Evolutionary conservation across 2,113 vertebrate species (phyloP).

Genomic region (Dolichallabes microphthalmus): DNA sequence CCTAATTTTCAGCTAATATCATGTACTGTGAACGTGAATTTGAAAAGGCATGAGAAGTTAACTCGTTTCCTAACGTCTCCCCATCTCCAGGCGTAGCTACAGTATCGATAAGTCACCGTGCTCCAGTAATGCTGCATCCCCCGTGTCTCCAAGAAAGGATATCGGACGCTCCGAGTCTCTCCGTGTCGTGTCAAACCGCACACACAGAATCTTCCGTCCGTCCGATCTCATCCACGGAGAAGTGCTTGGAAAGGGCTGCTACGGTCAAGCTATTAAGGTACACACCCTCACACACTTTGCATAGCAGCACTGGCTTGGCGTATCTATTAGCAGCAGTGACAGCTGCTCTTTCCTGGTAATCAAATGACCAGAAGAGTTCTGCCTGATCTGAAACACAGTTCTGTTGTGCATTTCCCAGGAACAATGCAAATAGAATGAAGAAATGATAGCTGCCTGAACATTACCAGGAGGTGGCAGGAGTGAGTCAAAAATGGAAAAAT

Average conservation of each 20-base stretch:
- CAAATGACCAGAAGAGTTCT: background rate
- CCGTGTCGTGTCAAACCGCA: conserved; percentile 77
- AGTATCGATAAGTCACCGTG: conserved; percentile 92
- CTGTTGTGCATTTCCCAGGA: background rate
- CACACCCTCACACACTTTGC: background rate
- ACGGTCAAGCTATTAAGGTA: conserved; percentile 97
- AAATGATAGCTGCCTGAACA: background rate
- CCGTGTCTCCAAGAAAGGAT: conserved; percentile 83
- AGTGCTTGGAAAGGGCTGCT: conserved; percentile 93
- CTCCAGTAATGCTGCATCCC: conserved; percentile 78
- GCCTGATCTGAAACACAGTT: background rate
- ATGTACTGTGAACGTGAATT: background rate
- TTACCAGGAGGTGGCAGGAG: conserved; percentile 58
- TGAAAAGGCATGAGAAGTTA: background rate
- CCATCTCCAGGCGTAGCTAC: conserved; percentile 81
- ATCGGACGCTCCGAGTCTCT: conserved; percentile 91
- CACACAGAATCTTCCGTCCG: conserved; percentile 92
- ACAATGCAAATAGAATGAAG: background rate
- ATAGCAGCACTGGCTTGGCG: background rate
- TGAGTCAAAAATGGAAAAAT: background rate
- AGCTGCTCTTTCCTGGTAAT: background rate
- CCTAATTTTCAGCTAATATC: background rate
- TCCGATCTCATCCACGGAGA: conserved; percentile 96
- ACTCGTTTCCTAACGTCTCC: background rate
- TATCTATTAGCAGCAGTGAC: background rate